Conservation (phyloP, 2,888 invertebrate genomes). For the Morinoia aosen region DNA sequence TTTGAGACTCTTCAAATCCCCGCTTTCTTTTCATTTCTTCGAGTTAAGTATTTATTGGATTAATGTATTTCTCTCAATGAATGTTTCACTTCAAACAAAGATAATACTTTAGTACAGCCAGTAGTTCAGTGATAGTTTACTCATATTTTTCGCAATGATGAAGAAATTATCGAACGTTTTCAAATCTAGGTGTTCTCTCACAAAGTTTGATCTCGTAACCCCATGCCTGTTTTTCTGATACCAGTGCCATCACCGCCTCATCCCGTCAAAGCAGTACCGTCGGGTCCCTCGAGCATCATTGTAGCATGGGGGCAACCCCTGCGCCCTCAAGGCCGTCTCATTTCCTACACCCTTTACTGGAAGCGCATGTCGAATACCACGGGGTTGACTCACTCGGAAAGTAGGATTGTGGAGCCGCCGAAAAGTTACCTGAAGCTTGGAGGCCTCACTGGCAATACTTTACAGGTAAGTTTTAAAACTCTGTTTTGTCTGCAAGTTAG, state of each 20-base stretch:
- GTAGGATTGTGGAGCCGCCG: neutral
- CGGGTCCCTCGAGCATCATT: slow-evolving; percentile 59
- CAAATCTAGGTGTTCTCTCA: neutral
- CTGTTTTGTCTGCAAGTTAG: neutral
- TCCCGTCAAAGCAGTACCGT: slow-evolving; percentile 58
- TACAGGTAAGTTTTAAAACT: neutral
- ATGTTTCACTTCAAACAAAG: neutral
- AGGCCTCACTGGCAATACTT: neutral
- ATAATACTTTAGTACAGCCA: too few relatives aligned
- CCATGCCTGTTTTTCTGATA: neutral
- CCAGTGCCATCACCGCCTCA: slow-evolving; percentile 61
- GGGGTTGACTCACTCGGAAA: neutral
- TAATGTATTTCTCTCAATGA: neutral
- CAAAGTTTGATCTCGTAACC: too few relatives aligned
- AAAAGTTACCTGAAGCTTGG: neutral
- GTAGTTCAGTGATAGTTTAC: too few relatives aligned
- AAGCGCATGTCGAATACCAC: slow-evolving; percentile 50
- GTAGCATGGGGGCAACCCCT: slow-evolving; percentile 62
- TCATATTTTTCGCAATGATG: too few relatives aligned
- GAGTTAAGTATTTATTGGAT: neutral
- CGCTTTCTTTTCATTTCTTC: neutral
- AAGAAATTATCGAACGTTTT: neutral
- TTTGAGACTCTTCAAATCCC: neutral
- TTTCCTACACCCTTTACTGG: slow-evolving; percentile 62
- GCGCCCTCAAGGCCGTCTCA: slow-evolving; percentile 60